Conservation (phyloP, 2,888 invertebrate species). For the Masnerella sp. region DNA sequence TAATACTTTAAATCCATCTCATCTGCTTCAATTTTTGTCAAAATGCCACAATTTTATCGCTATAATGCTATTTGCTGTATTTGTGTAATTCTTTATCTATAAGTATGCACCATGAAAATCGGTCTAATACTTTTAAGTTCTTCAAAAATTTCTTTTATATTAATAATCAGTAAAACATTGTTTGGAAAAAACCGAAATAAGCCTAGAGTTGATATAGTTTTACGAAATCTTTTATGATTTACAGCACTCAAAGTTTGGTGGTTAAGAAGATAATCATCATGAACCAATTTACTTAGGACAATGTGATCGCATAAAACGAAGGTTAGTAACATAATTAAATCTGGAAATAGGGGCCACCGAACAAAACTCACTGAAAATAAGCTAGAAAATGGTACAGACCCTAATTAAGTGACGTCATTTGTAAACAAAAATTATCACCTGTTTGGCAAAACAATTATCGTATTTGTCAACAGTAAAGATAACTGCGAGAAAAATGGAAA, state of each 20-base stretch:
- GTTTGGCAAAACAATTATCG: constrained; percentile 36
- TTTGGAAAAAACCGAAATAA: too few relatives aligned
- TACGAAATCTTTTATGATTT: constrained; percentile 17
- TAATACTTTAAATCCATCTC: too few relatives aligned
- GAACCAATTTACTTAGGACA: constrained; percentile 34
- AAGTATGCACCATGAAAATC: too few relatives aligned
- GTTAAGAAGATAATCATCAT: constrained; percentile 25
- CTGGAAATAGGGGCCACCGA: not conserved
- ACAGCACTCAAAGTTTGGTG: constrained; percentile 3
- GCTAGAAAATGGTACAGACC: constrained; percentile 17
- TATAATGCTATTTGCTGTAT: too few relatives aligned
- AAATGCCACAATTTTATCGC: too few relatives aligned
- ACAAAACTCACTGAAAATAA: constrained; percentile 12
- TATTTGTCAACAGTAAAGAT: constrained; percentile 7
- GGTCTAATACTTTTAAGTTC: too few relatives aligned
- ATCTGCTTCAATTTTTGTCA: too few relatives aligned
- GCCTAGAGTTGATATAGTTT: constrained; percentile 16
- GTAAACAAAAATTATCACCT: constrained; percentile 29
- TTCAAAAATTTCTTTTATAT: too few relatives aligned
- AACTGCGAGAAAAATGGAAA: constrained; percentile 6
- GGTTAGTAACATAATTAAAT: constrained; percentile 29
- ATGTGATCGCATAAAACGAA: constrained; percentile 12
- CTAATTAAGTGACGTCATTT: constrained; percentile 7
- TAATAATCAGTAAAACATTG: too few relatives aligned
- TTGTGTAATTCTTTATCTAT: too few relatives aligned